A percentile compares a stretch with the other conserved stretches of the same genome.
These are phyloP conservation scores for Caenorhabditis plicata DNA, from an alignment of 2,888 invertebrate genomes.

Conservation along the genomic window DNA sequence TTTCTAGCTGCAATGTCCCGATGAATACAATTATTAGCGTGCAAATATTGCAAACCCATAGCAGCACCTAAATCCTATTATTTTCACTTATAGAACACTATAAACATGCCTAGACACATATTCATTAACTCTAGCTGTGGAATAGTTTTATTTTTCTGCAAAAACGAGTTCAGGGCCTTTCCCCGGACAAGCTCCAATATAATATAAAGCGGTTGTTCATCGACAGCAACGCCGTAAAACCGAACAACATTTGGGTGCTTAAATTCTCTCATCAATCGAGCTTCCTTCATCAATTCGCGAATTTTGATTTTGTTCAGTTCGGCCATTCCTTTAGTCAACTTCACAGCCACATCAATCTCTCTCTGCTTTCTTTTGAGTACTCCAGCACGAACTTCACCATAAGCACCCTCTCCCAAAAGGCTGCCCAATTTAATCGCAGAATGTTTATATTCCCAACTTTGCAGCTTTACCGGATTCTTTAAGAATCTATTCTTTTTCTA, in stretches of 20 bases:
- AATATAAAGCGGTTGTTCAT: constrained; percentile 38
- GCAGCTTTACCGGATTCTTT: constrained; percentile 13
- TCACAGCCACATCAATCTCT: constrained; percentile 29
- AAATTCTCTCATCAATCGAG: constrained; percentile 32
- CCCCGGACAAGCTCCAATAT: constrained; percentile 33
- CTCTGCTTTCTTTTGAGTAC: constrained; percentile 12
- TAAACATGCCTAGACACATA: constrained; percentile 5
- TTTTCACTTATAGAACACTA: neutral
- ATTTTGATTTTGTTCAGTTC: constrained; percentile 27
- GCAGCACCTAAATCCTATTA: constrained; percentile 5
- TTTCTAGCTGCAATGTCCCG: constrained; percentile 30
- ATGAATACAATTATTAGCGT: constrained; percentile 23
- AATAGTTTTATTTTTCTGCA: constrained; percentile 12
- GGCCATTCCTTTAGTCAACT: constrained; percentile 25
- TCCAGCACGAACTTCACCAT: constrained; percentile 31
- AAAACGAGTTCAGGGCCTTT: constrained; percentile 7
- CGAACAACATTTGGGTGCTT: constrained; percentile 35
- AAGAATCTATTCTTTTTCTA: constrained; percentile 7
- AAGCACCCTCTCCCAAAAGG: constrained; percentile 34
- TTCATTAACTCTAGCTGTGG: constrained; percentile 2
- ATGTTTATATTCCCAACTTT: constrained; percentile 33
- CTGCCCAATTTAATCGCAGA: constrained; percentile 21
- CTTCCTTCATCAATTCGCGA: constrained; percentile 42
- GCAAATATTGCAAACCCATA: constrained; percentile 17
- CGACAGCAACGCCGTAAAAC: constrained; percentile 35